Conservation (phyloP, 1,140 invertebrate genomes). For the Hypsibius dujardini region DNA sequence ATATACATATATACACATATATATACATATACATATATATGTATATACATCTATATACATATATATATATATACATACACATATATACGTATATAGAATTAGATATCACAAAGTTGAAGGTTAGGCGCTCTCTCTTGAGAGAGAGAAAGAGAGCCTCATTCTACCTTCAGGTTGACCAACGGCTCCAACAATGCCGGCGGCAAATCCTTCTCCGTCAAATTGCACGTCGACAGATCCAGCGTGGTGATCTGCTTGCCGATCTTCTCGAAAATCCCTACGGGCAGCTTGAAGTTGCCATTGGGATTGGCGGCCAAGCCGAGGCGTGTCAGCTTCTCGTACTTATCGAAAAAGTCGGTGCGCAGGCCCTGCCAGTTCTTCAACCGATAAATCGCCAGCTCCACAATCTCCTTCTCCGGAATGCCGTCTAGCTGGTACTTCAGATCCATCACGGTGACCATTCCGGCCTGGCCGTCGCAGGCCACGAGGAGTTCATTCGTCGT, state of each 20-base stretch:
- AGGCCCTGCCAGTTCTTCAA: not conserved
- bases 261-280: slow-evolving; percentile 1
- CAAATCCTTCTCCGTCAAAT: not conserved
- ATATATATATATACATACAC: slow-evolving; percentile 5
- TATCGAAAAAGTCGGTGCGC: not conserved
- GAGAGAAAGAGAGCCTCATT: too few species aligned
- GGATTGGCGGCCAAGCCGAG: slow-evolving; percentile 11
- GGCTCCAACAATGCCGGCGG: not conserved
- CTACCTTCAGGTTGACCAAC: not conserved
- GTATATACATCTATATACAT: too few species aligned
- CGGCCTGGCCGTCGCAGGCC: not conserved
- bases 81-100: too few species aligned
- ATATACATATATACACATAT: too few species aligned
- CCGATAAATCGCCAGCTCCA: not conserved
- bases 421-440: slow-evolving; percentile 7
- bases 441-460: not conserved
- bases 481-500: not conserved
- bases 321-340: not conserved
- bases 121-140: too few species aligned
- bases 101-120: too few species aligned
- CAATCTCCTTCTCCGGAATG: not conserved
- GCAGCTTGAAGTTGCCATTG: not conserved
- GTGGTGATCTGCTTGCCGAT: not conserved
- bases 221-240: slow-evolving; percentile 3
- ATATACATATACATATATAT: too few species aligned